These are phyloP conservation scores for Amphibalanus amphitrite DNA, from an alignment of 1,140 invertebrate species.

Conservation along the genomic window DNA sequence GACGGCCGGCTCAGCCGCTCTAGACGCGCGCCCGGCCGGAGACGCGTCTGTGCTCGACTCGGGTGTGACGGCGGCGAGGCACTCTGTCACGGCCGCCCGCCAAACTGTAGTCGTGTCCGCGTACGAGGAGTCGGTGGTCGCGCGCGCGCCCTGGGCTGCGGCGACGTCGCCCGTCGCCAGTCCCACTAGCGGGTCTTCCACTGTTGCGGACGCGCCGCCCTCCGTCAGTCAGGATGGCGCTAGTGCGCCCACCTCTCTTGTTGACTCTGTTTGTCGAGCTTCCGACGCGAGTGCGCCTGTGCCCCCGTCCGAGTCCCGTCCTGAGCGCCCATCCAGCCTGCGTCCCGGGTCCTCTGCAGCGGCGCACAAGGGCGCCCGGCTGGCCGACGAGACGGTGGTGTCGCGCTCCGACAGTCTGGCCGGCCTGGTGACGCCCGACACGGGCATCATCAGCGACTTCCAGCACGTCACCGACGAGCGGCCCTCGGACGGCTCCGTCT, in stretches of 20 bases:
- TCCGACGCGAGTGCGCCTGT: not conserved
- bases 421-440: not conserved
- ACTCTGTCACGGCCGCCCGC: too few species aligned
- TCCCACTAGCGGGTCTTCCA: too few species aligned
- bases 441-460: constrained; percentile 1
- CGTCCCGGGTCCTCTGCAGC: not conserved
- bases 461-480: not conserved
- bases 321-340: not conserved
- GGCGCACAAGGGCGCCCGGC: too few species aligned
- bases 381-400: not conserved
- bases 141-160: not conserved
- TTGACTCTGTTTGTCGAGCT: not conserved
- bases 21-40: too few species aligned
- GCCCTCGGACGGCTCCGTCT: not conserved
- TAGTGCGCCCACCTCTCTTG: not conserved
- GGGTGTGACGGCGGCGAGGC: too few species aligned
- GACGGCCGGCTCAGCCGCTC: too few species aligned
- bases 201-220: too few species aligned
- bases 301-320: not conserved
- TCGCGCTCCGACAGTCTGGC: not conserved
- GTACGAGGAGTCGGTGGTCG: too few species aligned
- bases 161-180: not conserved
- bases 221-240: too few species aligned
- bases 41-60: not conserved
- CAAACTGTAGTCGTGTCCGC: too few species aligned